Evolutionary conservation across 1,140 invertebrate genomes (phyloP).

Genomic region (Tachypleus tridentatus): DNA sequence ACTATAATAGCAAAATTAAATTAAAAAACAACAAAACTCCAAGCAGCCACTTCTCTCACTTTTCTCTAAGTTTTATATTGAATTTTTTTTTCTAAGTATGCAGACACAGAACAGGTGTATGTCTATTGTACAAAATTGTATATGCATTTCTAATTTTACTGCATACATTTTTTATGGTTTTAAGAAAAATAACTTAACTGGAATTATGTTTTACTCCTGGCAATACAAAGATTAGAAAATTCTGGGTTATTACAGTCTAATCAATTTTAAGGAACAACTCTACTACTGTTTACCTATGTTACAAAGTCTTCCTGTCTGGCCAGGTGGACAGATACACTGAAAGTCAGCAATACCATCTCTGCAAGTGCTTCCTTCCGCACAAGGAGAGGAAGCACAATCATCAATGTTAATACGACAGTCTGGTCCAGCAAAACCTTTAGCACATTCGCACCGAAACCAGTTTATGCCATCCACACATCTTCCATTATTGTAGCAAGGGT

Average conservation of each 20-base stretch:
- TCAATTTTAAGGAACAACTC: neutral
- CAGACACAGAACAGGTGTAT: no score
- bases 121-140: no score
- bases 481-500: constrained; percentile 37
- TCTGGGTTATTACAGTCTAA: neutral
- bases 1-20: no score
- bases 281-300: constrained; percentile 36
- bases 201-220: neutral
- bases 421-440: constrained; percentile 50
- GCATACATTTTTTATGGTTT: no score
- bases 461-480: constrained; percentile 54
- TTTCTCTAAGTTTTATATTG: no score
- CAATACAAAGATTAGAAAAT: constrained; percentile 9
- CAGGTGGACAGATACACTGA: constrained; percentile 69
- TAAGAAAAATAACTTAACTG: neutral
- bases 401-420: constrained; percentile 35
- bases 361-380: constrained; percentile 28
- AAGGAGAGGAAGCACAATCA: constrained; percentile 34
- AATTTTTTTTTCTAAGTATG: no score
- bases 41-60: no score
- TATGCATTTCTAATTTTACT: no score
- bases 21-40: no score
- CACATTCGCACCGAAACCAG: constrained; percentile 57
- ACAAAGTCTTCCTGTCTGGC: constrained; percentile 75
- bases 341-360: constrained; percentile 44